Conservation (phyloP, 2,113 vertebrate genomes). For the Rallus limicola region DNA sequence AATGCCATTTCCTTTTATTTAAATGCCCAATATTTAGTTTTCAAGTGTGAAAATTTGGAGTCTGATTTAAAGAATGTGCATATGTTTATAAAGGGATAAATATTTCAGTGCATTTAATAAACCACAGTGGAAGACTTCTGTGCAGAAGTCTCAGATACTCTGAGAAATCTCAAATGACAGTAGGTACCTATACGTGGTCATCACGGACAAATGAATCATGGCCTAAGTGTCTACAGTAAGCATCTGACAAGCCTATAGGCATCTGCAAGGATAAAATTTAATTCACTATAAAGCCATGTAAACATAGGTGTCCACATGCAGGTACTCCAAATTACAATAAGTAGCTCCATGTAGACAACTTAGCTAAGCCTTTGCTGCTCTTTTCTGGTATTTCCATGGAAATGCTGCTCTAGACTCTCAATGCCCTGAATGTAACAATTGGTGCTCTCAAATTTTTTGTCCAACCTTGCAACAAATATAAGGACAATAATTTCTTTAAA, state of each 20-base stretch:
- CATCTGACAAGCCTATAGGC: not conserved
- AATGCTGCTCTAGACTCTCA: not conserved
- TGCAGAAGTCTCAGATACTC: not conserved
- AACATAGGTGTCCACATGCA: not conserved
- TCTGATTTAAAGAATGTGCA: not conserved
- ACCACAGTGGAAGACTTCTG: not conserved
- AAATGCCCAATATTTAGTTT: not conserved
- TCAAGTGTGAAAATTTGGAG: not conserved
- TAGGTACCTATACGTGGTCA: not conserved
- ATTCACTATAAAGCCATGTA: not conserved
- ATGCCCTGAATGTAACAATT: not conserved
- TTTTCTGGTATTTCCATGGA: not conserved
- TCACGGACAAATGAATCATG: not conserved
- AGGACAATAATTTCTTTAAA: not conserved
- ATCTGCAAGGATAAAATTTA: not conserved
- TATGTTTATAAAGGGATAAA: not conserved
- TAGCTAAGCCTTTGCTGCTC: accelerated
- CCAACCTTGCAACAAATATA: not conserved
- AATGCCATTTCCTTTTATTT: not conserved
- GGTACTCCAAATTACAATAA: not conserved
- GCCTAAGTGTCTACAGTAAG: not conserved
- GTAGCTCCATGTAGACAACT: accelerated
- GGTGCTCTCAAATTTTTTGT: not conserved
- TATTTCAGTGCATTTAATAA: not conserved
- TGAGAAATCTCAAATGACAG: not conserved